Conservation (phyloP, 2,113 vertebrate species). For the Elephas maximus region DNA sequence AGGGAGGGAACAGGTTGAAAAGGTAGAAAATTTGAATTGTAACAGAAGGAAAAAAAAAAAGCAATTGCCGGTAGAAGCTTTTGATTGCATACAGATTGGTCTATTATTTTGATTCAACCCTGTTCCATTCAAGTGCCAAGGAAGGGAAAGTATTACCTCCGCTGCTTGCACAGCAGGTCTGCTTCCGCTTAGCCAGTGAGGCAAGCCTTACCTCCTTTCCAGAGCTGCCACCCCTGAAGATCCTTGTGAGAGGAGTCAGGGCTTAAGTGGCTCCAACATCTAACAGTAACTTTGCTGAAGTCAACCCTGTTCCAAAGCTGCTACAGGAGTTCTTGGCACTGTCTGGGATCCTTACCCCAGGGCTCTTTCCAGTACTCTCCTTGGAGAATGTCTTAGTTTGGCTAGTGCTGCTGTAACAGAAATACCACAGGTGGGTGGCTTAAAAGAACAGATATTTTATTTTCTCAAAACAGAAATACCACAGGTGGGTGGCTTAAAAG, state of each 20-base stretch:
- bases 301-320: rapidly evolving
- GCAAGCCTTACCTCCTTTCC: not conserved
- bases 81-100: conserved; percentile 61
- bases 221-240: not conserved
- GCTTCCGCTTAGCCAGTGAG: conserved; percentile 55
- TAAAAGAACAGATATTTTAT: not conserved
- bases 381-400: not conserved
- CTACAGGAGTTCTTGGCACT: not conserved
- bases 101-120: conserved; percentile 36
- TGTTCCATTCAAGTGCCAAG: not conserved
- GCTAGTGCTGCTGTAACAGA: not conserved
- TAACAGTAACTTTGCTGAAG: rapidly evolving
- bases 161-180: not conserved
- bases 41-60: not conserved
- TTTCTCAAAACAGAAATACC: not conserved
- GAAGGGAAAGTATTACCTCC: not conserved
- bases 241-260: not conserved
- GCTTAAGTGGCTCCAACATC: not conserved
- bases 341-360: not conserved
- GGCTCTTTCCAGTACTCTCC: not conserved
- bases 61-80: conserved; percentile 57
- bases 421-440: not conserved
- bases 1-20: not conserved
- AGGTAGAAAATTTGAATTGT: not conserved
- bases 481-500: no score